Evolutionary conservation across 2,113 vertebrate genomes (phyloP).

Genomic region (Brevimyrus niger): DNA sequence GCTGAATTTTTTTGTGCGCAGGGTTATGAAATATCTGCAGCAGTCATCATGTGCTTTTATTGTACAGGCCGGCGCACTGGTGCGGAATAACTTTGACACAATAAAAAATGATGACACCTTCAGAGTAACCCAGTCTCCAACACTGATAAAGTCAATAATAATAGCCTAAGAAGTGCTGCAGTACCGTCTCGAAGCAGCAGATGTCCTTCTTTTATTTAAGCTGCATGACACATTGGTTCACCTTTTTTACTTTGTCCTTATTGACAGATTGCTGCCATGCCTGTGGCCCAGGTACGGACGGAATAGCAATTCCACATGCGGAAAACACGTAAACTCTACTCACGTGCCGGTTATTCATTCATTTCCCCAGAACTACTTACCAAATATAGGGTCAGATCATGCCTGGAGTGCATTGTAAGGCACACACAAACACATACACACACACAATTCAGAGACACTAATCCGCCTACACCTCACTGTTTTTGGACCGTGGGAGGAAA

Average conservation of each 20-base stretch:
- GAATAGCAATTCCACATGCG: neutral
- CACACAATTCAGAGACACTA: conserved; percentile 3
- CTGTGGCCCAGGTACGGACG: neutral
- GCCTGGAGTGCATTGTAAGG: neutral
- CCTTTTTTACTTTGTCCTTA: conserved; percentile 4
- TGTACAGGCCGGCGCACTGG: neutral
- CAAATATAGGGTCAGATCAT: neutral
- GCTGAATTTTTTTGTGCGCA: neutral
- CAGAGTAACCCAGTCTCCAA: neutral
- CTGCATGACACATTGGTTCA: conserved; percentile 28
- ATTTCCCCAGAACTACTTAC: neutral
- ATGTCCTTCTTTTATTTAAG: conserved; percentile 40
- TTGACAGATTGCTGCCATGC: neutral
- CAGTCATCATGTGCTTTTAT: neutral
- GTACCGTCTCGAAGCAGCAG: conserved; percentile 33
- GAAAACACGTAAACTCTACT: neutral
- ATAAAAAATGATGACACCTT: conserved; percentile 1
- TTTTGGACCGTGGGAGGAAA: neutral
- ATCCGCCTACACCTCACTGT: neutral
- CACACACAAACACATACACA: neutral
- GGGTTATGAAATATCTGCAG: neutral
- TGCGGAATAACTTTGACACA: neutral
- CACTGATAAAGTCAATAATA: neutral
- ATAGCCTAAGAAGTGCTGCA: conserved; percentile 12
- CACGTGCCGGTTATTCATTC: neutral